phyloP scores from a whole-genome alignment of 2,797 vertebrate species.

The Gymnothorax javanicus region DNA sequence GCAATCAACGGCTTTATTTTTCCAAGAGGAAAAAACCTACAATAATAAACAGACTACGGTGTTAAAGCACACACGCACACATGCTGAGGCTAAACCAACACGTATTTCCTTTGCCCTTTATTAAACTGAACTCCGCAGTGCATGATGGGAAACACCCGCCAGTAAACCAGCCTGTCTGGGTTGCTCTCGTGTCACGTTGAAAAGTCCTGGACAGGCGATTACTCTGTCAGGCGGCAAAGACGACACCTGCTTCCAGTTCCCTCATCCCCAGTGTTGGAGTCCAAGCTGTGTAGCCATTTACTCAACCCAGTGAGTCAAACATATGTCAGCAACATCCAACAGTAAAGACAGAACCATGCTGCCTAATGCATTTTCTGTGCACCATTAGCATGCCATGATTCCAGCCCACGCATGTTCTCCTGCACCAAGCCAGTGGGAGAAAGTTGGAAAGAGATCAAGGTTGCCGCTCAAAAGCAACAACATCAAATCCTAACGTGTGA shows the following conservation, averaged over 20 bases:
- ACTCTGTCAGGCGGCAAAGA: not conserved
- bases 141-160: not conserved
- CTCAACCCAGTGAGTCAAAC: not conserved
- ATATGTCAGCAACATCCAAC: not conserved
- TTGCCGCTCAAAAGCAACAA: not conserved
- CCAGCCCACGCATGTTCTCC: not conserved
- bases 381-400: not conserved
- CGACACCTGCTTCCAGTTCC: not conserved
- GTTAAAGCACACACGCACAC: conserved; percentile 17
- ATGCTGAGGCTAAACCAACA: not conserved
- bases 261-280: not conserved
- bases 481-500: not conserved
- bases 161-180: not conserved
- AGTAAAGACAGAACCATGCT: not conserved
- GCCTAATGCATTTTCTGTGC: not conserved
- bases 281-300: not conserved
- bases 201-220: not conserved
- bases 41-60: not conserved
- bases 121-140: not conserved
- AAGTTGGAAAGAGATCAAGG: not conserved
- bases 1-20: not conserved
- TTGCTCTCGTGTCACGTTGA: not conserved
- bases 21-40: not conserved
- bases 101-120: not conserved
- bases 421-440: not conserved